These are phyloP conservation scores for Solenodon paradoxus DNA, from an alignment of 2,113 vertebrate genomes.

Conservation along the genomic window DNA sequence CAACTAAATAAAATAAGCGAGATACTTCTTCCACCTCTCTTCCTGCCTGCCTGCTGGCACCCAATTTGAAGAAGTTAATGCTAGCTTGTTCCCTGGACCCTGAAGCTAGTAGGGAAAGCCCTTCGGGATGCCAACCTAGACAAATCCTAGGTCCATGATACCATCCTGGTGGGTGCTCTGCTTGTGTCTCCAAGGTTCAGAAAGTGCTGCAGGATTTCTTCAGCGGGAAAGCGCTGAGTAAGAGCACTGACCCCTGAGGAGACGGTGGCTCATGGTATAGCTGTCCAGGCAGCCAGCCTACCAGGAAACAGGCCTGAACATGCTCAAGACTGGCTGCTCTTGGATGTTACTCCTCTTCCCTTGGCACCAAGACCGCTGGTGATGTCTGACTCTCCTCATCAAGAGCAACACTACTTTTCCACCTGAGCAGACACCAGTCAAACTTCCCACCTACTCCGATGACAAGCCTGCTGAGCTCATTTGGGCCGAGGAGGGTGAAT, in stretches of 20 bases:
- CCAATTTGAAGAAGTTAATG: conserved; percentile 90
- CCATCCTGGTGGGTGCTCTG: conserved; percentile 92
- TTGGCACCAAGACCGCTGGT: conserved; percentile 90
- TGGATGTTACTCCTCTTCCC: conserved; percentile 90
- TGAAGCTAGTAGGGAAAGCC: conserved; percentile 93
- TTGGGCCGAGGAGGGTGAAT: conserved; percentile 87
- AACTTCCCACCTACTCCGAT: conserved; percentile 88
- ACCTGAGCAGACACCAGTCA: conserved; percentile 90
- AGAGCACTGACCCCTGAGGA: conserved; percentile 92
- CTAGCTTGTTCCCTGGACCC: conserved; percentile 91
- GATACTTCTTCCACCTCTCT: too few species aligned
- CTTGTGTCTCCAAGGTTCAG: conserved; percentile 93
- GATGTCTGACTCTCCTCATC: conserved; percentile 89
- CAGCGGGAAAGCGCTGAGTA: conserved; percentile 90
- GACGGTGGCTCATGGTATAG: conserved; percentile 91
- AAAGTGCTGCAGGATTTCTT: conserved; percentile 91
- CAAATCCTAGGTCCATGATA: conserved; percentile 90
- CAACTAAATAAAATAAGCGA: too few species aligned
- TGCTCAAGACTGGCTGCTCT: conserved; percentile 88
- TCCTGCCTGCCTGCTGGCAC: too few species aligned
- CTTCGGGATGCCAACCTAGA: conserved; percentile 91
- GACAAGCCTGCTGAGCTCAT: conserved; percentile 91
- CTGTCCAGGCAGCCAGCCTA: conserved; percentile 91
- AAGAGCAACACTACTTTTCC: conserved; percentile 91
- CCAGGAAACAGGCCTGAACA: conserved; percentile 92